Percentiles rank a stretch among this genome's conserved stretches.
phyloP scores from a whole-genome alignment of 2,888 invertebrate genomes.

The Meganola albula region DNA sequence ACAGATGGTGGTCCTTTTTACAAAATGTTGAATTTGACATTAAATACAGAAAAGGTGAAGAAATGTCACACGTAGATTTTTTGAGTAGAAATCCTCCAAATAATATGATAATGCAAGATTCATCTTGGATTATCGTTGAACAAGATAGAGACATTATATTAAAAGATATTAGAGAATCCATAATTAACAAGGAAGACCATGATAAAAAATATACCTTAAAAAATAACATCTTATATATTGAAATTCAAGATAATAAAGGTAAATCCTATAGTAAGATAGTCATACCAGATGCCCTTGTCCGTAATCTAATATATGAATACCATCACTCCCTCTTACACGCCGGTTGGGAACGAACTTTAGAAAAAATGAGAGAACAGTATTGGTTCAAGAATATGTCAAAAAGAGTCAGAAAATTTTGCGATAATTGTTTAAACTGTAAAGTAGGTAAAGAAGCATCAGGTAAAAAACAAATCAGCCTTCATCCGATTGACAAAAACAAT shows the following conservation, averaged over 20 bases:
- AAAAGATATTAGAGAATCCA: no score
- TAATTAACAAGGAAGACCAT: no score
- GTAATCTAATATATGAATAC: no score
- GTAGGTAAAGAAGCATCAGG: constrained; percentile 11
- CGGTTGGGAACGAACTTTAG: constrained; percentile 7
- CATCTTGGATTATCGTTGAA: no score
- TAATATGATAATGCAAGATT: no score
- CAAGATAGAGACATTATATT: no score
- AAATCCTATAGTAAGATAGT: no score
- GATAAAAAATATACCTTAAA: no score
- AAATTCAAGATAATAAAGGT: no score
- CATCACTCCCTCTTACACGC: constrained; percentile 15
- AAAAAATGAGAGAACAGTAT: constrained; percentile 11
- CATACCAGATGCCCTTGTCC: no score
- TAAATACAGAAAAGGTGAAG: constrained; percentile 19
- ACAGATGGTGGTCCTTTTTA: constrained; percentile 19
- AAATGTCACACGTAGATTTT: constrained; percentile 18
- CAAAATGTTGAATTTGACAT: constrained; percentile 20
- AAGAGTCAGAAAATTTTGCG: constrained; percentile 5
- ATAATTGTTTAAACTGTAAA: constrained; percentile 11
- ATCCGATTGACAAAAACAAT: background rate
- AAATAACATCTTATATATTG: no score
- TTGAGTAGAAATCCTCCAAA: constrained; percentile 14
- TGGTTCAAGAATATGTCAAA: constrained; percentile 13
- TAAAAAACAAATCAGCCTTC: background rate